A percentile compares a stretch with the other conserved stretches of the same genome.
phyloP scores from a whole-genome alignment of 2,797 vertebrate genomes.

The Hypotaenidia philippensis region DNA sequence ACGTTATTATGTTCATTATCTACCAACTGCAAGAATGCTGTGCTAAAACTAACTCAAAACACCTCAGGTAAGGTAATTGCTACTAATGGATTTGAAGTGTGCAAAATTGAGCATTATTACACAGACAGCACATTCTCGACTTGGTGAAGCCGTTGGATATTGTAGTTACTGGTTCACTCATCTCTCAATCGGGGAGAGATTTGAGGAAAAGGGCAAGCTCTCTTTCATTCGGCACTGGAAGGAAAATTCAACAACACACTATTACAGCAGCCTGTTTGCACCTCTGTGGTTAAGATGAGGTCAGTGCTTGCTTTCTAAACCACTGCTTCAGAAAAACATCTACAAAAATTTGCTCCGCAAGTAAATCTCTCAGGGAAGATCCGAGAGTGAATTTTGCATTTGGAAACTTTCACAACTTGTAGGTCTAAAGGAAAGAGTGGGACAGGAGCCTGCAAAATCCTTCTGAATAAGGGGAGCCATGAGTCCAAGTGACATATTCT shows the following conservation, averaged over 20 bases:
- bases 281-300: constrained; percentile 50
- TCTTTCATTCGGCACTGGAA: constrained; percentile 57
- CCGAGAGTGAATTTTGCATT: not conserved
- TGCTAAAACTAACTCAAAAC: constrained; percentile 90
- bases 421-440: not conserved
- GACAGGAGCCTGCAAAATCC: not conserved
- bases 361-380: not conserved
- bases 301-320: constrained; percentile 60
- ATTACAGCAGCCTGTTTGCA: constrained; percentile 46
- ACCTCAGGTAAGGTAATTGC: constrained; percentile 89
- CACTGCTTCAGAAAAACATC: constrained; percentile 39
- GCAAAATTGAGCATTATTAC: constrained; percentile 88
- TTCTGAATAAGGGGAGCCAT: not conserved
- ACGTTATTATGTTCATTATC: constrained; percentile 89
- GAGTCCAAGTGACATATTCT: not conserved
- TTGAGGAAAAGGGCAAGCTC: constrained; percentile 76
- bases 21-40: constrained; percentile 89
- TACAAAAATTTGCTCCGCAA: constrained; percentile 4
- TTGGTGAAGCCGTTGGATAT: constrained; percentile 74
- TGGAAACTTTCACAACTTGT: not conserved
- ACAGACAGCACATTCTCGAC: constrained; percentile 77
- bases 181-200: constrained; percentile 65
- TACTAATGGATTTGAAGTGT: constrained; percentile 90
- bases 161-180: constrained; percentile 72
- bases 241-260: constrained; percentile 66